phyloP scores from a whole-genome alignment of 2,888 invertebrate genomes.

The Elmis aenea region DNA sequence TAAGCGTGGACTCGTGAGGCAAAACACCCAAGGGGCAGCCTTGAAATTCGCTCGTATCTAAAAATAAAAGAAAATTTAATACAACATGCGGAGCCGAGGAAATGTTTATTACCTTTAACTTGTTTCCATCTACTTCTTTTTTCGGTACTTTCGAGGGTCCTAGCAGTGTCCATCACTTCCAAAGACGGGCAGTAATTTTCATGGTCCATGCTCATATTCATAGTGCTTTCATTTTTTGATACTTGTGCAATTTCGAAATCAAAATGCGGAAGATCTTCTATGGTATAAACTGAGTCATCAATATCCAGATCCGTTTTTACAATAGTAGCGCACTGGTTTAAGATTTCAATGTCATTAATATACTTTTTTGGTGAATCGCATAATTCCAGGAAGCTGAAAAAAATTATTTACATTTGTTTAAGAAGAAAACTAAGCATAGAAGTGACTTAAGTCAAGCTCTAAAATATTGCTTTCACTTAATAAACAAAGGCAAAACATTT shows the following conservation, averaged over 20 bases:
- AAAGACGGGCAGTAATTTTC: neutral
- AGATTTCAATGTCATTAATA: neutral
- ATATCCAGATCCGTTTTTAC: too few species aligned
- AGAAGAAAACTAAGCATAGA: too few species aligned
- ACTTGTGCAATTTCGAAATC: too few species aligned
- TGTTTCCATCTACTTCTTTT: slow-evolving; percentile 23
- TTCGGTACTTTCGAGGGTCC: slow-evolving; percentile 4
- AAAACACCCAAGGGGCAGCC: slow-evolving; percentile 32
- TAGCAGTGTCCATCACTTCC: neutral
- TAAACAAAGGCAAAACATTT: too few species aligned
- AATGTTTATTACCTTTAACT: slow-evolving; percentile 19
- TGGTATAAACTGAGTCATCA: too few species aligned
- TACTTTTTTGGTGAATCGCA: neutral
- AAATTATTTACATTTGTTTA: too few species aligned
- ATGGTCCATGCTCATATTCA: neutral
- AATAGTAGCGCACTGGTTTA: too few species aligned
- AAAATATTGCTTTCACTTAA: too few species aligned
- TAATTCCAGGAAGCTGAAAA: neutral
- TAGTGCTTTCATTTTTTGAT: too few species aligned
- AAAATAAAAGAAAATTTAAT: slow-evolving; percentile 18
- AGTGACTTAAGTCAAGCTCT: too few species aligned
- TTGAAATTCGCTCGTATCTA: slow-evolving; percentile 29
- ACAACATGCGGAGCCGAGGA: slow-evolving; percentile 1
- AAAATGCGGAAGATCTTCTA: too few species aligned
- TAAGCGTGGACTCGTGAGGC: slow-evolving; percentile 25